These are phyloP conservation scores for Mythimna vitellina DNA, from an alignment of 2,888 invertebrate genomes.

Conservation along the genomic window DNA sequence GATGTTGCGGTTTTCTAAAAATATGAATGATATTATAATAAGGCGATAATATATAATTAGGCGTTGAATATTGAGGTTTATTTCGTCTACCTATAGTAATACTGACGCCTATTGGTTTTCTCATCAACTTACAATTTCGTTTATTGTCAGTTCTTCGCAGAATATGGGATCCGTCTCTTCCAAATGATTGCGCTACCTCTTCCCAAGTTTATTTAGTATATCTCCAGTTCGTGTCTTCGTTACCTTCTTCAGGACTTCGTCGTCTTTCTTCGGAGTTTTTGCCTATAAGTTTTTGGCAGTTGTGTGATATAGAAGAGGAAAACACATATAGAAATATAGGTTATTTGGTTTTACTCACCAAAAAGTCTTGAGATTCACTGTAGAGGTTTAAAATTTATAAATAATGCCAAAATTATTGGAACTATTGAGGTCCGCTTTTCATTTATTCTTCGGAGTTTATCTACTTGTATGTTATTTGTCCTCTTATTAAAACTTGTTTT, in stretches of 20 bases:
- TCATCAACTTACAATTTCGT: not conserved
- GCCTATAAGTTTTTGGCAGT: not conserved
- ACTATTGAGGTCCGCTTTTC: not conserved
- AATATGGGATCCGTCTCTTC: not conserved
- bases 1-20: not conserved
- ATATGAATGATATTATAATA: not conserved
- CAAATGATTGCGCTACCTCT: not conserved
- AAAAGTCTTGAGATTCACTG: not conserved
- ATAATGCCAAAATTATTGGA: not conserved
- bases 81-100: not conserved
- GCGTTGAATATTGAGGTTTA: not conserved
- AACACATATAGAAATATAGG: not conserved
- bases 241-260: not conserved
- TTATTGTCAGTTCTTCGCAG: not conserved
- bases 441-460: not conserved
- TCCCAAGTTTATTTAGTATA: not conserved
- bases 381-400: not conserved
- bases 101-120: not conserved
- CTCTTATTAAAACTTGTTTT: conserved; percentile 7
- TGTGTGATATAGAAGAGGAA: no score
- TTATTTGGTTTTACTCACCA: not conserved
- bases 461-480: not conserved
- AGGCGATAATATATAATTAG: no score
- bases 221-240: no score
- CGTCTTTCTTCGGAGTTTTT: no score